Evolutionary conservation across 2,113 vertebrate genomes (phyloP), one percentile per base, ranked within the genome.

Genomic region (Microcebus murinus): DNA sequence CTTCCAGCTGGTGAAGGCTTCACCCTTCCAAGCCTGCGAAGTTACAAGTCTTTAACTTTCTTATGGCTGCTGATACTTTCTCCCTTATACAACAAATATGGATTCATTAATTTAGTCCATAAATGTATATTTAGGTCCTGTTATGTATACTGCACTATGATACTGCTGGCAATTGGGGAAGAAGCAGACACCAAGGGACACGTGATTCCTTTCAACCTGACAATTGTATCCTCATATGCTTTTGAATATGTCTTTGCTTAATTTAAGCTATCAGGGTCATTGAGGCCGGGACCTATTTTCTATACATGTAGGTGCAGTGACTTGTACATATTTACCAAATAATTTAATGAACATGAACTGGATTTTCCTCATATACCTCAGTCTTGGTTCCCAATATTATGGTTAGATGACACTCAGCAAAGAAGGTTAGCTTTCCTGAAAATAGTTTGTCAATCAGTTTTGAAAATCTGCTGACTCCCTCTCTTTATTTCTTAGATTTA

Each of bases 401-500:
- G 90, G 73, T 80, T 76, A 91, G 68, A 97, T 85, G 79, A 82
- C 85, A 84, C 83, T 97, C 81, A 73, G 91, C 94, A 94, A 95
- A 90, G 92, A 96, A 59, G 94, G 90, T 86, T 94, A 21, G 39
- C 86, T 90, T 94, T 85, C 68, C 71, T 83, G 55, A 74, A 92
- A 88, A 57, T 94, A 76, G 95, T 97, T 93, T 82, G 39, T 92
- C 61, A 10, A 3, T 94, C 87, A 89, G 45, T 96, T 97, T 96
- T 92, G 82, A 96, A 97, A 95, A 57, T 31, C 34, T 85, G 63
- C 94, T 94, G 96, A 61, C 84, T 81, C 55, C 76, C 82, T 94
- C n/a, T 87, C 68, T 97, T 96, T 97, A 67, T 74, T 92, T 25
- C 23, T 95, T n/a, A 93, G 63, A 61, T 97, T 97, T 96, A 87